A percentile compares a stretch with the other conserved stretches of the same genome.
These are phyloP conservation scores for Microtus oregoni DNA, from an alignment of 2,113 vertebrate species.

Conservation along the genomic window DNA sequence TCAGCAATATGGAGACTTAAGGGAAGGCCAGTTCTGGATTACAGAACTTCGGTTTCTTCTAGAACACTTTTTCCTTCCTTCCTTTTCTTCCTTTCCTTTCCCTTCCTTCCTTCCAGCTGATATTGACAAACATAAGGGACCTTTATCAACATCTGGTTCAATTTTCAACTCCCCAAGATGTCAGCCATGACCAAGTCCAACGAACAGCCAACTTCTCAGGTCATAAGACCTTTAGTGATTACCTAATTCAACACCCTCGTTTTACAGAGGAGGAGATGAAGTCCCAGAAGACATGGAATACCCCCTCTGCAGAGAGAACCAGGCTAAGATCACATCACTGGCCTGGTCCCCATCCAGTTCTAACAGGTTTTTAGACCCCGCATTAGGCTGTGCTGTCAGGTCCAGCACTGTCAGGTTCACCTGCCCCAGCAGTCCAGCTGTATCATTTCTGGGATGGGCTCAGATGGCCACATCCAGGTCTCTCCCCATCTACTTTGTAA, in stretches of 20 bases:
- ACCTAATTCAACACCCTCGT: neutral
- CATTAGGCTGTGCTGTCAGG: neutral
- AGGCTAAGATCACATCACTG: neutral
- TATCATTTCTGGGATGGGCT: neutral
- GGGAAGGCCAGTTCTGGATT: neutral
- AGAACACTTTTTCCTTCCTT: conserved; percentile 3
- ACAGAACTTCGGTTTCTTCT: neutral
- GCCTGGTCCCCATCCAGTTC: neutral
- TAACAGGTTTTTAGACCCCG: neutral
- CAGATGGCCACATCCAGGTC: neutral
- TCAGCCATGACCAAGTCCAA: neutral
- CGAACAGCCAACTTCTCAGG: neutral
- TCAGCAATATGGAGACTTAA: neutral
- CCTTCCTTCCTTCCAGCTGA: neutral
- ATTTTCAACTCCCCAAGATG: conserved; percentile 1
- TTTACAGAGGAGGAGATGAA: neutral
- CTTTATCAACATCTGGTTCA: neutral
- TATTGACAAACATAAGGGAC: neutral
- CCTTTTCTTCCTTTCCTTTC: no score
- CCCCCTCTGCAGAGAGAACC: neutral
- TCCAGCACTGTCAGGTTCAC: neutral
- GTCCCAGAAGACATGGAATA: neutral
- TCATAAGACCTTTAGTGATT: neutral
- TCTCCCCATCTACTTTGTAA: neutral
- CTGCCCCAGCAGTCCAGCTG: neutral